These are phyloP conservation scores for Neotoxoptera formosana DNA, from an alignment of 1,140 invertebrate species.

Conservation along the genomic window DNA sequence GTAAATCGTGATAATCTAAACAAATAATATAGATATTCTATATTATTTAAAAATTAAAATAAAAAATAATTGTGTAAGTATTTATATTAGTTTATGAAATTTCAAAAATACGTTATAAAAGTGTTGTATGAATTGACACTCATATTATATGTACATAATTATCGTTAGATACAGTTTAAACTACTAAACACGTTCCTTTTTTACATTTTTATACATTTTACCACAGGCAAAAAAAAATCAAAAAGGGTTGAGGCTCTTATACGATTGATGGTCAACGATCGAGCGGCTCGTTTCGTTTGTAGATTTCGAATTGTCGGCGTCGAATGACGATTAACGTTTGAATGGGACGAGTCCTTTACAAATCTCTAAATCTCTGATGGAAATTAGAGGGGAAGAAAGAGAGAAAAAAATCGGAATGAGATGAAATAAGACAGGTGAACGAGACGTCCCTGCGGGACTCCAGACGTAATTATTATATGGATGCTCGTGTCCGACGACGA, in stretches of 20 bases:
- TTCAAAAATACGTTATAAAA: background rate
- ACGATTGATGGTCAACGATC: conserved; percentile 18
- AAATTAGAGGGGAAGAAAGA: background rate
- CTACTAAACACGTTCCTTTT: background rate
- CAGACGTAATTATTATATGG: conserved; percentile 27
- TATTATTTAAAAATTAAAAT: background rate
- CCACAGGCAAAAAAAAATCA: background rate
- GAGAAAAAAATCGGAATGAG: background rate
- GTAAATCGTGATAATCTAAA: background rate
- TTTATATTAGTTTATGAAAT: background rate
- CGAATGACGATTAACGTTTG: conserved; percentile 36
- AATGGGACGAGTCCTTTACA: conserved; percentile 3
- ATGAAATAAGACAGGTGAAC: conserved; percentile 43
- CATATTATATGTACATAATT: background rate
- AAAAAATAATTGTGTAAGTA: background rate
- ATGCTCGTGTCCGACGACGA: conserved; percentile 28
- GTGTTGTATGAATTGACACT: background rate
- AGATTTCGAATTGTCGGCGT: background rate
- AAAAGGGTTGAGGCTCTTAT: background rate
- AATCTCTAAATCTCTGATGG: background rate
- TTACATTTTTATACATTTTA: background rate
- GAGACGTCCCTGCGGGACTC: conserved; percentile 43
- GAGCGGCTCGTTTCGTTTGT: conserved; percentile 9
- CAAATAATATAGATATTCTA: background rate
- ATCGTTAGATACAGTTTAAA: background rate